Evolutionary conservation across 64 coral and sea anemone genomes (phyloP).

Genomic region (Platygyra sinensis): DNA sequence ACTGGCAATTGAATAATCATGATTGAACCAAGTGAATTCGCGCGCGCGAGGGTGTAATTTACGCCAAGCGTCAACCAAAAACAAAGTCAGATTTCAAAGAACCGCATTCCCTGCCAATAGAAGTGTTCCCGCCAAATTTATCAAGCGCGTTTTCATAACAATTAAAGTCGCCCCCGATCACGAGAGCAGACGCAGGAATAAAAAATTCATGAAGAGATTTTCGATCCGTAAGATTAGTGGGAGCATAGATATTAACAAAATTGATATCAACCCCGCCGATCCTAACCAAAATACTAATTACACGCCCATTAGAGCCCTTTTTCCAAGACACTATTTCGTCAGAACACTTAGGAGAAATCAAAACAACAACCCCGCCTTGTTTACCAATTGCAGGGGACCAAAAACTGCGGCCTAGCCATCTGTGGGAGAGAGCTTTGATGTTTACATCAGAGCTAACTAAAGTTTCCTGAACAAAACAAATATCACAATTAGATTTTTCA

Average conservation of each 20-base stretch:
- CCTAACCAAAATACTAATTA: not conserved
- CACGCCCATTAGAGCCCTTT: too few relatives aligned
- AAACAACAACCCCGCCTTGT: not conserved
- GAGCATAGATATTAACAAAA: too few relatives aligned
- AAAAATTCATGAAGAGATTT: slow-evolving; percentile 10
- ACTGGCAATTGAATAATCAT: too few relatives aligned
- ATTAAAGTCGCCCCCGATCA: slow-evolving; percentile 47
- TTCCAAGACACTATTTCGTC: not conserved
- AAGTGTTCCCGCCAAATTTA: not conserved
- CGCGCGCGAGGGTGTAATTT: not conserved
- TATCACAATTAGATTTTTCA: too few relatives aligned
- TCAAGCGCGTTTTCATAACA: slow-evolving; percentile 6
- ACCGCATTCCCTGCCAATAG: not conserved
- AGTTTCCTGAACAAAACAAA: too few relatives aligned
- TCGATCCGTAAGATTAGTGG: not conserved
- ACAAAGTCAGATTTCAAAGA: not conserved
- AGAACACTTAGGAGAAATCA: not conserved
- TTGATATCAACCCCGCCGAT: not conserved
- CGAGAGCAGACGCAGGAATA: not conserved
- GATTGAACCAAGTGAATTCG: slow-evolving; percentile 33
- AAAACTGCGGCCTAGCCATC: not conserved
- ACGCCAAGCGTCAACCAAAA: slow-evolving; percentile 10
- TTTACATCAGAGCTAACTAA: too few relatives aligned
- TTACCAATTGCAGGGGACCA: slow-evolving; percentile 1
- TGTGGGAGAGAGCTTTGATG: not conserved